Percentiles rank a stretch among this genome's conserved stretches.
These are phyloP conservation scores for Eurytemora carolleeae DNA, from an alignment of 1,140 invertebrate species.

Conservation along the genomic window DNA sequence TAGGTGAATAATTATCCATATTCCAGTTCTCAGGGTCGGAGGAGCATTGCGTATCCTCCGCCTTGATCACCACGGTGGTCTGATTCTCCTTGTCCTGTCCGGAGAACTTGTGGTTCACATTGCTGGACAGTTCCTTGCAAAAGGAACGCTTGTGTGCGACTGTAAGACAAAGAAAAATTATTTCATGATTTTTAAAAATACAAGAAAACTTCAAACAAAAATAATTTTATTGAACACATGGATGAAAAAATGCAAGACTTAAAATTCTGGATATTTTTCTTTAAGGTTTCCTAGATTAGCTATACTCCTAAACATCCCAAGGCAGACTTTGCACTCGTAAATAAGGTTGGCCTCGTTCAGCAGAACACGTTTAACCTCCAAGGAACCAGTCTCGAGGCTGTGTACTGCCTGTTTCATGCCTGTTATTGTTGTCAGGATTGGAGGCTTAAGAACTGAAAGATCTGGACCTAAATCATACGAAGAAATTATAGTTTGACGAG, in stretches of 20 bases:
- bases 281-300: no score
- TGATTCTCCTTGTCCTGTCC: neutral
- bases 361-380: slow-evolving; percentile 43
- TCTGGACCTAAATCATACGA: no score
- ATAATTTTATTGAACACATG: no score
- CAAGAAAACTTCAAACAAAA: no score
- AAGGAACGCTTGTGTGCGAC: slow-evolving; percentile 13
- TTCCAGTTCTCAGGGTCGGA: neutral
- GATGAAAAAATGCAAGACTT: no score
- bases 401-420: slow-evolving; percentile 37
- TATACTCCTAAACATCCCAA: slow-evolving; percentile 58
- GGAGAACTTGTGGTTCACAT: neutral
- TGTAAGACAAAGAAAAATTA: no score
- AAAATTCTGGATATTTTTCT: no score
- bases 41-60: no score
- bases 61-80: no score
- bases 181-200: no score
- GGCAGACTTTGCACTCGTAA: slow-evolving; percentile 61
- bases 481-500: no score
- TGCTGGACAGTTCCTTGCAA: neutral
- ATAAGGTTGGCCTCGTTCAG: slow-evolving; percentile 57
- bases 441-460: no score
- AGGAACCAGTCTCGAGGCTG: slow-evolving; percentile 37
- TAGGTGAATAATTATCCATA: neutral
- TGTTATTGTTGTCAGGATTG: slow-evolving; percentile 37